Percentiles rank a stretch among this genome's conserved stretches.
Conservation (phyloP, 2,888 invertebrate genomes). For the Mythimna loreyi region DNA sequence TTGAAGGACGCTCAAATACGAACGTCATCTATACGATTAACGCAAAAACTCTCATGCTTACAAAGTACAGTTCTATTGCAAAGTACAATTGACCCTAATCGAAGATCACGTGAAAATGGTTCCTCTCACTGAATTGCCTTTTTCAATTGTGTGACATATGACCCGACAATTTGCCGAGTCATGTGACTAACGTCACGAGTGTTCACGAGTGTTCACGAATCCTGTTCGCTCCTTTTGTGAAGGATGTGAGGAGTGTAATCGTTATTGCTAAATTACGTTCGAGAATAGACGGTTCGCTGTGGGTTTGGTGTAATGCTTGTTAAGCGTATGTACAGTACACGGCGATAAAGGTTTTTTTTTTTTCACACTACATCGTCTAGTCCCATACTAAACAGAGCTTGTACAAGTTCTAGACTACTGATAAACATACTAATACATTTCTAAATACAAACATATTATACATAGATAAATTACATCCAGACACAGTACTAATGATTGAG, state of each 20-base stretch:
- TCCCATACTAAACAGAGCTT: too few relatives aligned
- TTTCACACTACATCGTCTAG: too few relatives aligned
- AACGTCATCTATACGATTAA: neutral
- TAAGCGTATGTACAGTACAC: too few relatives aligned
- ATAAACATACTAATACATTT: too few relatives aligned
- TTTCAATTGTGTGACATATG: conserved; percentile 49
- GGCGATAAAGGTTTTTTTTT: too few relatives aligned
- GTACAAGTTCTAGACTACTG: too few relatives aligned
- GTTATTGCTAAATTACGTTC: conserved; percentile 64
- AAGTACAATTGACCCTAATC: conserved; percentile 21
- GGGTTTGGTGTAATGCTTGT: conserved; percentile 14
- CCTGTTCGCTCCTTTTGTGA: conserved; percentile 56
- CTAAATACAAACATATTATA: too few relatives aligned
- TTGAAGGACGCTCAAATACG: neutral
- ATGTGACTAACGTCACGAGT: conserved; percentile 50
- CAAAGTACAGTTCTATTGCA: conserved; percentile 1
- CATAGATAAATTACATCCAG: too few relatives aligned
- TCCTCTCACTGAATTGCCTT: conserved; percentile 36
- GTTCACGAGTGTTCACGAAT: conserved; percentile 38
- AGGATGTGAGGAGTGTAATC: conserved; percentile 55
- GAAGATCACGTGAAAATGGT: conserved; percentile 20
- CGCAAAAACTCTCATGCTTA: neutral
- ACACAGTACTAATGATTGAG: too few relatives aligned
- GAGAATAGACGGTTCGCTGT: conserved; percentile 45
- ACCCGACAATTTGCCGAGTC: conserved; percentile 44